phyloP scores from a whole-genome alignment of 2,888 invertebrate genomes.

The Iphiclides podalirius region DNA sequence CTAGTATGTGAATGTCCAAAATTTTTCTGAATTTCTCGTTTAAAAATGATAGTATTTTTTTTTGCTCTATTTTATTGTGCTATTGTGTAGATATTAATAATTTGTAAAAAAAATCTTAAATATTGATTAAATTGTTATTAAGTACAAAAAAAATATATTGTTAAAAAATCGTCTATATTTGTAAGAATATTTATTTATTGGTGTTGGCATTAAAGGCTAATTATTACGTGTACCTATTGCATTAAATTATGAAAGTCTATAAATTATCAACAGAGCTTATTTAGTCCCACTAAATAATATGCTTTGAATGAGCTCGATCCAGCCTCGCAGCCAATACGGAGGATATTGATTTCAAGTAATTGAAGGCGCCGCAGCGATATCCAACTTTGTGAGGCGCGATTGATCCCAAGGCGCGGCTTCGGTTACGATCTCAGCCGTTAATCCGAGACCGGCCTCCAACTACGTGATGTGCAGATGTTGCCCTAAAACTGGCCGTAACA shows the following conservation, averaged over 20 bases:
- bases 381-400: slow-evolving; percentile 16
- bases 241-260: too few relatives aligned
- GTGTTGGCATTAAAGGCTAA: too few relatives aligned
- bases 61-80: too few relatives aligned
- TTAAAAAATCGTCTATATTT: too few relatives aligned
- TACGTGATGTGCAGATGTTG: slow-evolving; percentile 6
- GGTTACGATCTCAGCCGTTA: slow-evolving; percentile 15
- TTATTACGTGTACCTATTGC: too few relatives aligned
- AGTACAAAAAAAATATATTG: too few relatives aligned
- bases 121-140: too few relatives aligned
- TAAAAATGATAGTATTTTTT: too few relatives aligned
- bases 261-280: not conserved
- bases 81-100: too few relatives aligned
- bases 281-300: not conserved
- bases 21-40: too few relatives aligned
- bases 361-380: slow-evolving; percentile 12
- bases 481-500: not conserved
- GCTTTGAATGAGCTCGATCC: not conserved
- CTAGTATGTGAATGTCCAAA: not conserved
- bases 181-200: too few relatives aligned
- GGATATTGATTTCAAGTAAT: slow-evolving; percentile 21
- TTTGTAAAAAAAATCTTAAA: too few relatives aligned
- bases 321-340: slow-evolving; percentile 2
- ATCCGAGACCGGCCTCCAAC: slow-evolving; percentile 1
- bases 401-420: slow-evolving; percentile 13